These are phyloP conservation scores for Hippopotamyrus pictus DNA, from an alignment of 2,797 vertebrate species.

Conservation along the genomic window DNA sequence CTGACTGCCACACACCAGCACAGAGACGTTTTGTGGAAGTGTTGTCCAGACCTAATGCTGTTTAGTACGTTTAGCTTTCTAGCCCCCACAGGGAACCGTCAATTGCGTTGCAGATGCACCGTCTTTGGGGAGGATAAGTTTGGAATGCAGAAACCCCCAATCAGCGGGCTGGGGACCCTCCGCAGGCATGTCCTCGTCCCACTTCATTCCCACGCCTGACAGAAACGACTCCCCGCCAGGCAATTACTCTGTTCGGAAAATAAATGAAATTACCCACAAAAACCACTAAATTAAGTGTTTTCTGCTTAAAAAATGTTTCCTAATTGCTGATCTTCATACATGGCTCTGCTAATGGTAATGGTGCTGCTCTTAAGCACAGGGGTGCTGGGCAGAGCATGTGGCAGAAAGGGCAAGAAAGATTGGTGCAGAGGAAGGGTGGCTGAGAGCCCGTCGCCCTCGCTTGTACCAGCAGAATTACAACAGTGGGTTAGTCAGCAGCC, in stretches of 20 bases:
- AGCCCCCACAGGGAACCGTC: background rate
- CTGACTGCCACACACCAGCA: background rate
- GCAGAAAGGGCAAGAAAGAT: slow-evolving; percentile 18
- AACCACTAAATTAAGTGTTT: slow-evolving; percentile 65
- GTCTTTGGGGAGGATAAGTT: background rate
- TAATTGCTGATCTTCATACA: slow-evolving; percentile 54
- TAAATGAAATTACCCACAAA: slow-evolving; percentile 62
- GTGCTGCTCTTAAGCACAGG: slow-evolving; percentile 17
- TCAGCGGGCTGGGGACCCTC: slow-evolving; percentile 10
- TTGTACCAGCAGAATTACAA: slow-evolving; percentile 37
- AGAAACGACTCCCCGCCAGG: slow-evolving; percentile 45
- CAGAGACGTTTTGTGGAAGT: background rate
- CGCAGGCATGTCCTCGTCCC: slow-evolving; percentile 29
- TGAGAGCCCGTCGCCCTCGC: slow-evolving; percentile 24
- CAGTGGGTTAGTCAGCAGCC: slow-evolving; percentile 44
- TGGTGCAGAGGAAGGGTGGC: slow-evolving; percentile 26
- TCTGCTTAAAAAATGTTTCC: slow-evolving; percentile 46
- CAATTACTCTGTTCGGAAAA: slow-evolving; percentile 63
- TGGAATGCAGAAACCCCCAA: slow-evolving; percentile 29
- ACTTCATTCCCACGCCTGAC: slow-evolving; percentile 27
- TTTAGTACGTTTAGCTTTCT: background rate
- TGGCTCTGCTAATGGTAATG: slow-evolving; percentile 36
- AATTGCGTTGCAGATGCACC: background rate
- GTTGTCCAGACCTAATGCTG: background rate
- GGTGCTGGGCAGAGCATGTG: background rate